Evolutionary conservation across 2,113 vertebrate genomes (phyloP).

Genomic region (Heteronetta atricapilla): DNA sequence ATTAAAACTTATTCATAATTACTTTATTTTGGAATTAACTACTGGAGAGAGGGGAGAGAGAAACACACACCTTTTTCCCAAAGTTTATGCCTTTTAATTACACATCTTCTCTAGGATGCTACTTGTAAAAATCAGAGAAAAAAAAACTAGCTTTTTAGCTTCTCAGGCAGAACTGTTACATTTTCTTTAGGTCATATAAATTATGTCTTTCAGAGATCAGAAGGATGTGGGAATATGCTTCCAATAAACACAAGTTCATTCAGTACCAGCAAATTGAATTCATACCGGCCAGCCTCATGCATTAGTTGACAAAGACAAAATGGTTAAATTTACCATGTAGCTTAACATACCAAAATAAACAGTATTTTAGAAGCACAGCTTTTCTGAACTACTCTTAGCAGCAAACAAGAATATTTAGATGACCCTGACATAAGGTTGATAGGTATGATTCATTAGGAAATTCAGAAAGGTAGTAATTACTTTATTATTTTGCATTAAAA

Average conservation of each 20-base stretch:
- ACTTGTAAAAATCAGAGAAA: neutral
- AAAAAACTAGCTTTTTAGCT: conserved; percentile 10
- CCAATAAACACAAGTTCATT: conserved; percentile 36
- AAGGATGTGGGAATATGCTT: neutral
- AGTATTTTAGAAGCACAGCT: neutral
- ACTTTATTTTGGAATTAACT: conserved; percentile 55
- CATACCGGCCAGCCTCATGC: neutral
- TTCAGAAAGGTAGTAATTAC: neutral
- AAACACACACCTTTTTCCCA: neutral
- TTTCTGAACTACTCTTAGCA: neutral
- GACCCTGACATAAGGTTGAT: neutral
- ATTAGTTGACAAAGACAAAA: neutral
- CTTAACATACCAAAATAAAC: neutral
- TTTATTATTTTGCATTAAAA: neutral
- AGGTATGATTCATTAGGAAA: neutral
- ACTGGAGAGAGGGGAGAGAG: neutral
- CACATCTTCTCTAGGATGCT: neutral
- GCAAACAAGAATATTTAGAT: neutral
- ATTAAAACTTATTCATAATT: conserved; percentile 23
- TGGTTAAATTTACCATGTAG: neutral
- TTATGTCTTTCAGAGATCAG: conserved; percentile 9
- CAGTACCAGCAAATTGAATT: conserved; percentile 22
- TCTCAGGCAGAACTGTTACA: neutral
- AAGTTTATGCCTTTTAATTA: neutral
- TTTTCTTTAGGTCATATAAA: conserved; percentile 18